Evolutionary conservation across 2,113 vertebrate species (phyloP).

Genomic region (Oncorhynchus gorbuscha): DNA sequence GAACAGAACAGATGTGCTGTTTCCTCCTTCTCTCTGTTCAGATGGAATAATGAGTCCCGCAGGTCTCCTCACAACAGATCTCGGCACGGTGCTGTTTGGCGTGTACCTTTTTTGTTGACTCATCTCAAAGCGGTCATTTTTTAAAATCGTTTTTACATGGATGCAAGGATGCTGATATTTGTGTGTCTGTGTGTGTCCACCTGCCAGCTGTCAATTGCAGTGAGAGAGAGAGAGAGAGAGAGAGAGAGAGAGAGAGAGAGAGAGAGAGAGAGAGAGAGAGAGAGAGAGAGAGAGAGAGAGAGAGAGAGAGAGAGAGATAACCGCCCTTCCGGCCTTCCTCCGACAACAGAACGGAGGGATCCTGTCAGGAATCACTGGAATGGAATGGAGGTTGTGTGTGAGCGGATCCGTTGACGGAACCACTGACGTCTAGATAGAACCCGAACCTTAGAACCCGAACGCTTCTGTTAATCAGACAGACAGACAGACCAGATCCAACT

Average conservation of each 20-base stretch:
- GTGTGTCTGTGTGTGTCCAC: conserved; percentile 19
- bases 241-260: conserved; percentile 1
- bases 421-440: conserved; percentile 38
- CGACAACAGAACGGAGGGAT: conserved; percentile 18
- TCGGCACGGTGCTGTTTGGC: neutral
- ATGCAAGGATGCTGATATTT: conserved; percentile 1
- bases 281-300: neutral
- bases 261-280: neutral
- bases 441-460: conserved; percentile 38
- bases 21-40: neutral
- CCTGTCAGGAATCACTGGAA: conserved; percentile 55
- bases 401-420: conserved; percentile 13
- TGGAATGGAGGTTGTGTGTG: conserved; percentile 47
- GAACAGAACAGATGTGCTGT: conserved; percentile 28
- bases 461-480: conserved; percentile 40
- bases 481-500: conserved; percentile 27
- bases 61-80: conserved; percentile 5
- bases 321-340: conserved; percentile 9
- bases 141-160: conserved; percentile 16
- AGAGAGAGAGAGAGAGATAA: conserved; percentile 10
- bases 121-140: neutral
- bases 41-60: conserved; percentile 24
- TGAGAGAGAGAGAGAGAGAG: neutral
- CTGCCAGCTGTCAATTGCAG: conserved; percentile 43
- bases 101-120: conserved; percentile 5